Percentiles rank a stretch among this genome's conserved stretches.
Evolutionary conservation across 2,113 vertebrate species (phyloP).

Genomic region (Mirounga angustirostris): DNA sequence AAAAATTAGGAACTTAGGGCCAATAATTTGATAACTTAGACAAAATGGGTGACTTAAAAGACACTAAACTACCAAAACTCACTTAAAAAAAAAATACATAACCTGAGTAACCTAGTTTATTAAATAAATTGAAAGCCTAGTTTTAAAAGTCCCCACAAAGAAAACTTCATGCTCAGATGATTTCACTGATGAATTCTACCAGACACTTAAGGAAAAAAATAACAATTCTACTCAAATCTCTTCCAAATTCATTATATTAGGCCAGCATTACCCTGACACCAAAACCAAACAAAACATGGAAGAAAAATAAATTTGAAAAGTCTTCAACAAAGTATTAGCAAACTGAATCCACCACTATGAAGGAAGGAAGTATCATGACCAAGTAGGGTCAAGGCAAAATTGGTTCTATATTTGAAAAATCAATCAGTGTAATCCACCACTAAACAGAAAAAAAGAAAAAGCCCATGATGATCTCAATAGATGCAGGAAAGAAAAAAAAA

Average conservation of each 20-base stretch:
- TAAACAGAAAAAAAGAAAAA: background rate
- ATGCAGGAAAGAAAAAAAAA: background rate
- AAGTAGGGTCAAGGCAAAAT: background rate
- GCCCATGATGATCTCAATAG: background rate
- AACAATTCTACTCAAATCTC: background rate
- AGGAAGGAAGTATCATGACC: background rate
- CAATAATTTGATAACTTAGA: slow-evolving; percentile 34
- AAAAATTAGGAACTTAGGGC: background rate
- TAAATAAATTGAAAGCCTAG: background rate
- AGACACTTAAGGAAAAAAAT: slow-evolving; percentile 1
- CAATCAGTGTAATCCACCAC: background rate
- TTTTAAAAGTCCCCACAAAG: slow-evolving; percentile 19
- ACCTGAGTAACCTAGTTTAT: background rate
- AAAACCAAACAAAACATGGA: background rate
- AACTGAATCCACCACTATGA: background rate
- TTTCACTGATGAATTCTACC: background rate
- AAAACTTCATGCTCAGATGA: background rate
- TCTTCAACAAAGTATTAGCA: background rate
- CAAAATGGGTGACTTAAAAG: slow-evolving; percentile 12
- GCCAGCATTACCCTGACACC: background rate
- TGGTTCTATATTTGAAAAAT: background rate
- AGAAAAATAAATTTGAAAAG: background rate
- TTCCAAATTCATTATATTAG: background rate
- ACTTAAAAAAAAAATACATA: background rate
- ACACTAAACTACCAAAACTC: background rate